A percentile compares a stretch with the other conserved stretches of the same genome.
Evolutionary conservation across 2,797 vertebrate genomes (phyloP).

Genomic region (Smutsia gigantea): DNA sequence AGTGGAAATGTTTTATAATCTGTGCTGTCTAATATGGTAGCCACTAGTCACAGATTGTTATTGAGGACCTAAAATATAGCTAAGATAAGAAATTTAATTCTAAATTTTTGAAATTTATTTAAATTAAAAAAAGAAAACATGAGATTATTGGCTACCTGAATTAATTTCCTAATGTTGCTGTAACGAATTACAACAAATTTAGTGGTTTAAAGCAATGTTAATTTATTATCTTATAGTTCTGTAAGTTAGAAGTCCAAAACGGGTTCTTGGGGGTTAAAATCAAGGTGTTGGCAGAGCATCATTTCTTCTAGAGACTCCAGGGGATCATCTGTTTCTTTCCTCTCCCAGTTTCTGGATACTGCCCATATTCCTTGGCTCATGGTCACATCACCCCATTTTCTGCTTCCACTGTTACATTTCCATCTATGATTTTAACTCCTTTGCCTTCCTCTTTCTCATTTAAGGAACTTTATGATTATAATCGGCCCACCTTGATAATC

Average conservation of each 20-base stretch:
- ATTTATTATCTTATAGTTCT: neutral
- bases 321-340: neutral
- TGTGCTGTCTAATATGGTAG: neutral
- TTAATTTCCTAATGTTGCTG: neutral
- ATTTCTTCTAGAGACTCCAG: neutral
- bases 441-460: neutral
- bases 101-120: neutral
- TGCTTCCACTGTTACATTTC: neutral
- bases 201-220: neutral
- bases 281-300: neutral
- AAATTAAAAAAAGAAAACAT: neutral
- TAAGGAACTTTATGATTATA: neutral
- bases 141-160: neutral
- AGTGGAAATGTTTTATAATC: neutral
- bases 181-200: neutral
- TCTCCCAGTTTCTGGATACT: neutral
- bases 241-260: neutral
- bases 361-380: neutral
- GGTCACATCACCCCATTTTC: neutral
- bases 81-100: neutral
- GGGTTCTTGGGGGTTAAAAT: neutral
- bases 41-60: neutral
- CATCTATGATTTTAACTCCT: neutral
- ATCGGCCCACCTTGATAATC: neutral
- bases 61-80: neutral